phyloP scores from a whole-genome alignment of 2,888 invertebrate genomes.

The Campaea margaritaria region DNA sequence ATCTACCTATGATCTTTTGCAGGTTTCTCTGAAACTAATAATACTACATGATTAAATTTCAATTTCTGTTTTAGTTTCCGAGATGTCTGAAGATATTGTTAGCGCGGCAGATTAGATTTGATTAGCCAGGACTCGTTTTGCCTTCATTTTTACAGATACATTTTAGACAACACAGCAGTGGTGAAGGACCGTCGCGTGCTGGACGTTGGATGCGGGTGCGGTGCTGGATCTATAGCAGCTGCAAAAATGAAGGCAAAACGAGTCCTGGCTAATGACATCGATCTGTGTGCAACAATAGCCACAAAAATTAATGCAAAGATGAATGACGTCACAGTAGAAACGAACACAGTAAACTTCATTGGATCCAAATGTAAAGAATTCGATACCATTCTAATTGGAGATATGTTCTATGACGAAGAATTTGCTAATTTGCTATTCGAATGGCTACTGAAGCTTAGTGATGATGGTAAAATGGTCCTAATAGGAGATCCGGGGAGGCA shows the following conservation, averaged over 20 bases:
- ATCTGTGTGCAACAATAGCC: constrained; percentile 80
- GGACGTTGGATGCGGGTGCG: constrained; percentile 90
- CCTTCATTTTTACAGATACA: constrained; percentile 83
- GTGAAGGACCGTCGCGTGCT: constrained; percentile 80
- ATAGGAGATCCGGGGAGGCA: constrained; percentile 87
- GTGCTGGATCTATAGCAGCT: constrained; percentile 88
- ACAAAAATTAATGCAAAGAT: constrained; percentile 79
- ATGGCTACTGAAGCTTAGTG: constrained; percentile 77
- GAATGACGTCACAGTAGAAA: constrained; percentile 72
- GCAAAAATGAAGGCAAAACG: constrained; percentile 78
- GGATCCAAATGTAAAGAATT: constrained; percentile 67
- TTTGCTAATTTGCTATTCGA: constrained; percentile 80
- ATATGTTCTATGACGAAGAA: constrained; percentile 88
- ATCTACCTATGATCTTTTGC: too few species aligned
- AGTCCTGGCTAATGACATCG: constrained; percentile 89
- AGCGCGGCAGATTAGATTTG: too few species aligned
- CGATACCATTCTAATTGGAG: constrained; percentile 88
- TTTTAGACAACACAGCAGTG: constrained; percentile 84
- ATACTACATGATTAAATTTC: too few species aligned
- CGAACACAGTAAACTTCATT: constrained; percentile 74
- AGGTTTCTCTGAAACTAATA: too few species aligned
- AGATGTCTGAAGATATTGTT: too few species aligned
- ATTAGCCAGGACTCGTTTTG: constrained; percentile 85
- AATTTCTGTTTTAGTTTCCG: too few species aligned
- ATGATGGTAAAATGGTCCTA: constrained; percentile 68